These are phyloP conservation scores for Gyrodactylus bullatarudis DNA, from an alignment of 1,140 invertebrate genomes.

Conservation along the genomic window DNA sequence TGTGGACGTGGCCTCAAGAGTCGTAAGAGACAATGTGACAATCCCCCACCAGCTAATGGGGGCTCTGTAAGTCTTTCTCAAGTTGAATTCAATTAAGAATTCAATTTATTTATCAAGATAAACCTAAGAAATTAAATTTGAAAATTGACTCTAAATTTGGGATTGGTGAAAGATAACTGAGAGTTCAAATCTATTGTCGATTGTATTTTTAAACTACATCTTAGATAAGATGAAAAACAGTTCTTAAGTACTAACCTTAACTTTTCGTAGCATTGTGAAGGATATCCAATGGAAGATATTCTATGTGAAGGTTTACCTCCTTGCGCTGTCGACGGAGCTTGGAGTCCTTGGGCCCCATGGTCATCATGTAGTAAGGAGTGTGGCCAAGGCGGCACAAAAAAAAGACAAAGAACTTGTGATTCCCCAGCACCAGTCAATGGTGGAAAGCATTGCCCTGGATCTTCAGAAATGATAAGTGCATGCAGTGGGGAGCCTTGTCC, in stretches of 20 bases:
- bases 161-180: too few species aligned
- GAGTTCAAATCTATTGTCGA: too few species aligned
- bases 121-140: too few species aligned
- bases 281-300: neutral
- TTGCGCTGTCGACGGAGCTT: conserved; percentile 10
- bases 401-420: conserved; percentile 11
- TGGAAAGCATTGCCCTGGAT: conserved; percentile 11
- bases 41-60: neutral
- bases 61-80: neutral
- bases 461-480: neutral
- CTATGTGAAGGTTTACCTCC: neutral
- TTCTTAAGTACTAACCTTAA: too few species aligned
- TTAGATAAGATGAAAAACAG: too few species aligned
- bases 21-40: conserved; percentile 1
- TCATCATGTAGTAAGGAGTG: conserved; percentile 8
- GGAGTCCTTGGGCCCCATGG: conserved; percentile 10
- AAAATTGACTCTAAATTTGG: too few species aligned
- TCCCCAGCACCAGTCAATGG: conserved; percentile 12
- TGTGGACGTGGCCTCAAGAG: conserved; percentile 11
- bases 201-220: too few species aligned
- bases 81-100: neutral
- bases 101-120: neutral
- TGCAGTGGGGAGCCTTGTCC: neutral
- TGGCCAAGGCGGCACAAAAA: conserved; percentile 10
- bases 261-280: neutral